Conservation (phyloP, 2,888 invertebrate species). For the Altica lythri region DNA sequence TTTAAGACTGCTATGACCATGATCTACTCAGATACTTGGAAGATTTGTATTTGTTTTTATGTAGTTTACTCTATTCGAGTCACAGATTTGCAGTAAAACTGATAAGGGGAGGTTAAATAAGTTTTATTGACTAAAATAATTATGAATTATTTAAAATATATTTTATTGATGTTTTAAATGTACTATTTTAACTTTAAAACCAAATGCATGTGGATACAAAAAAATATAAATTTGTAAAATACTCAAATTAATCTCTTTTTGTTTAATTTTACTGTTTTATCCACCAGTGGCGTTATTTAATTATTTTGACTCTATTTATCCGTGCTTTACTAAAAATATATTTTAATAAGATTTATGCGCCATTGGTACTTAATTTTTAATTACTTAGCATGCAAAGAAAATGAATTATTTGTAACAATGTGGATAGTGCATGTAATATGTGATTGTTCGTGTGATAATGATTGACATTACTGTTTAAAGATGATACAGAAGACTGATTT, state of each 20-base stretch:
- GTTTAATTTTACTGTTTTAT: too few species aligned
- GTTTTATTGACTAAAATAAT: too few species aligned
- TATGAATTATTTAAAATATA: too few species aligned
- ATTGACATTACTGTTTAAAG: slow-evolving; percentile 47
- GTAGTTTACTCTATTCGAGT: too few species aligned
- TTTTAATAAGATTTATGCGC: not conserved
- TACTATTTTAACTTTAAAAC: too few species aligned
- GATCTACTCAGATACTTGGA: slow-evolving; percentile 4
- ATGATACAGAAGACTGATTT: slow-evolving; percentile 57
- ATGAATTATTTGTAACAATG: slow-evolving; percentile 35
- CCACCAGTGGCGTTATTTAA: not conserved
- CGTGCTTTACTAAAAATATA: not conserved
- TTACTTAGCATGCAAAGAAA: slow-evolving; percentile 23
- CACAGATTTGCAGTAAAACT: too few species aligned
- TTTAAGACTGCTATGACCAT: slow-evolving; percentile 7
- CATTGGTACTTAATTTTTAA: slow-evolving; percentile 10
- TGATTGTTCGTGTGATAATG: slow-evolving; percentile 56
- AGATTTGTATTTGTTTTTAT: too few species aligned
- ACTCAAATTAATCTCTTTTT: too few species aligned
- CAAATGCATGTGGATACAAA: too few species aligned
- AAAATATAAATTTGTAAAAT: too few species aligned
- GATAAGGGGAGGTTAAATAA: too few species aligned
- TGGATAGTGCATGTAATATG: slow-evolving; percentile 51
- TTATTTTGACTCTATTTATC: not conserved
- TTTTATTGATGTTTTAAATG: too few species aligned